These are phyloP conservation scores for Sphenopsis melanotis DNA, from an alignment of 2,797 vertebrate species.

Conservation along the genomic window DNA sequence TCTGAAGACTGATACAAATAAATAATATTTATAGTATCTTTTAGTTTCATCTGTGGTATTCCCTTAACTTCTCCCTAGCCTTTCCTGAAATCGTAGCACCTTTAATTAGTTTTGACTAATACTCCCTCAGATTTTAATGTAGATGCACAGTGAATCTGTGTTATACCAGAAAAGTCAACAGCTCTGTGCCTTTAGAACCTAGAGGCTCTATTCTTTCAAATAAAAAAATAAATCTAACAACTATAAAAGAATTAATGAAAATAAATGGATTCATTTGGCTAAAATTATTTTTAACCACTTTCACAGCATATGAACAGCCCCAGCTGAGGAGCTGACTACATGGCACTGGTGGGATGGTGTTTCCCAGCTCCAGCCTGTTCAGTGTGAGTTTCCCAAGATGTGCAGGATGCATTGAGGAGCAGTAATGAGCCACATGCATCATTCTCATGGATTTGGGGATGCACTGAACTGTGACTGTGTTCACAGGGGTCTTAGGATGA, in stretches of 20 bases:
- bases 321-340: background rate
- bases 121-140: background rate
- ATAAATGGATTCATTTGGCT: background rate
- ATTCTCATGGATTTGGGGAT: background rate
- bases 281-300: background rate
- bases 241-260: background rate
- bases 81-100: background rate
- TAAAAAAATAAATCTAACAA: background rate
- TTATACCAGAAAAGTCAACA: background rate
- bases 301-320: background rate
- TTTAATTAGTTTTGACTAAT: background rate
- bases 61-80: background rate
- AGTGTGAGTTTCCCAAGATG: background rate
- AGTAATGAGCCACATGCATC: rapidly evolving
- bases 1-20: background rate
- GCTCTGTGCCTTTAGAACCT: background rate
- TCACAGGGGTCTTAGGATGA: too few species aligned
- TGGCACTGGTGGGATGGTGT: background rate
- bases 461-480: background rate
- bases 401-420: background rate
- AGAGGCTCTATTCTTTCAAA: background rate
- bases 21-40: conserved; percentile 9
- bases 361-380: background rate
- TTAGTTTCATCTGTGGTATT: background rate
- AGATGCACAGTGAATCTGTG: background rate